Conservation (phyloP, 2,888 invertebrate genomes). For the Hirtodrosophila trivittata region DNA sequence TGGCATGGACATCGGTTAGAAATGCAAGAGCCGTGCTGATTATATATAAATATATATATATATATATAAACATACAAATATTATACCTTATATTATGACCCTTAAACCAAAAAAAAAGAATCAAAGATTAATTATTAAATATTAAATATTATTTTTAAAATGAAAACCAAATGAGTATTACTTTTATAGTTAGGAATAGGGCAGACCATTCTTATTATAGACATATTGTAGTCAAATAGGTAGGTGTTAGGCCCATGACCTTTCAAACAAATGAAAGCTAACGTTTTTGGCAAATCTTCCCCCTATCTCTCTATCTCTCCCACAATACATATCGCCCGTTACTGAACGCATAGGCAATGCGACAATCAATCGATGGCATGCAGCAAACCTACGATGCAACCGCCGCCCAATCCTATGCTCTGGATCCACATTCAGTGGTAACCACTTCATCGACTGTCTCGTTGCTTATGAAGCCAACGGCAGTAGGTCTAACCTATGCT, state of each 20-base stretch:
- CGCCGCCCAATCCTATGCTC: slow-evolving; percentile 88
- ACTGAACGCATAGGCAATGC: slow-evolving; percentile 82
- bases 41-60: slow-evolving; percentile 28
- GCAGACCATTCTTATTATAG: too few species aligned
- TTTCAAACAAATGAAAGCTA: slow-evolving; percentile 78
- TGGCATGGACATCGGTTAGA: slow-evolving; percentile 22
- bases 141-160: slow-evolving; percentile 71
- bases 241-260: slow-evolving; percentile 54
- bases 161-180: slow-evolving; percentile 36
- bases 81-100: slow-evolving; percentile 45
- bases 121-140: slow-evolving; percentile 41
- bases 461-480: slow-evolving; percentile 84
- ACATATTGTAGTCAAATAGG: slow-evolving; percentile 18
- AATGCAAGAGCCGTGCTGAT: slow-evolving; percentile 19
- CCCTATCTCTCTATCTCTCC: slow-evolving; percentile 73
- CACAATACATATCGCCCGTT: slow-evolving; percentile 45
- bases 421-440: slow-evolving; percentile 89
- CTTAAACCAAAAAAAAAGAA: slow-evolving; percentile 45
- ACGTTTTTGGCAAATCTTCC: slow-evolving; percentile 84
- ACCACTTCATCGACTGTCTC: slow-evolving; percentile 84
- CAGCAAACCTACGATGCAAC: slow-evolving; percentile 89
- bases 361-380: slow-evolving; percentile 87
- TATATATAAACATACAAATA: slow-evolving; percentile 12
- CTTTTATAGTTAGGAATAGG: too few species aligned
- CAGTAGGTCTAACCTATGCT: slow-evolving; percentile 86